phyloP scores from a whole-genome alignment of 2,797 vertebrate genomes.

The Macropus fuliginosus region DNA sequence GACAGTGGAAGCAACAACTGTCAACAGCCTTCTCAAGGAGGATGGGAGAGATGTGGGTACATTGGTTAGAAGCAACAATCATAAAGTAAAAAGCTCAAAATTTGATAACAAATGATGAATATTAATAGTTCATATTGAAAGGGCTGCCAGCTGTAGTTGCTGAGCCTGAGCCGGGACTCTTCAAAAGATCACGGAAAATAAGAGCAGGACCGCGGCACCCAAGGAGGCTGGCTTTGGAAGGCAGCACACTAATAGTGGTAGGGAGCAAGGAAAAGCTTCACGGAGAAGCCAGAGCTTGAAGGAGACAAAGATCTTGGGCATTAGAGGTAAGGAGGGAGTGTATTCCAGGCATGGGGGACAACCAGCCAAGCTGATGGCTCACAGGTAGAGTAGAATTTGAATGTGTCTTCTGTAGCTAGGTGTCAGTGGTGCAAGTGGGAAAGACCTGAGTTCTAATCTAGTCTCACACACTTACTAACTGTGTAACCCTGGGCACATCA shows the following conservation, averaged over 20 bases:
- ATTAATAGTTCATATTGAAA: not conserved
- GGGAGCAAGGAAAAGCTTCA: too few species aligned
- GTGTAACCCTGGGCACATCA: not conserved
- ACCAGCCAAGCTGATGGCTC: too few species aligned
- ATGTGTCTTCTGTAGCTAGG: not conserved
- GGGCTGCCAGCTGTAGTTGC: not conserved
- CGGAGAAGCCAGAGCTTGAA: too few species aligned
- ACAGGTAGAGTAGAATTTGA: too few species aligned
- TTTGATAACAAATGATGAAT: not conserved
- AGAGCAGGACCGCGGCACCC: not conserved
- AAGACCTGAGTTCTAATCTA: not conserved
- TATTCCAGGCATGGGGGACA: too few species aligned
- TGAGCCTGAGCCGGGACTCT: not conserved
- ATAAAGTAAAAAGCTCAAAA: not conserved
- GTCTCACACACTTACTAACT: not conserved
- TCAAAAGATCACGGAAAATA: not conserved
- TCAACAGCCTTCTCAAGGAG: not conserved
- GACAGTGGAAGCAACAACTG: not conserved
- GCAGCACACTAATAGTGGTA: too few species aligned
- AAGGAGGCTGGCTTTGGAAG: not conserved
- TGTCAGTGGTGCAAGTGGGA: not conserved
- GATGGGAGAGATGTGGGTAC: not conserved
- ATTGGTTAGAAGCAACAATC: not conserved
- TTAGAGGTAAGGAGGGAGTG: too few species aligned
- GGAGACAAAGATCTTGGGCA: too few species aligned